A percentile compares a stretch with the other conserved stretches of the same genome.
Evolutionary conservation across 2,113 vertebrate species (phyloP).

Genomic region (Amphilophus citrinellus): DNA sequence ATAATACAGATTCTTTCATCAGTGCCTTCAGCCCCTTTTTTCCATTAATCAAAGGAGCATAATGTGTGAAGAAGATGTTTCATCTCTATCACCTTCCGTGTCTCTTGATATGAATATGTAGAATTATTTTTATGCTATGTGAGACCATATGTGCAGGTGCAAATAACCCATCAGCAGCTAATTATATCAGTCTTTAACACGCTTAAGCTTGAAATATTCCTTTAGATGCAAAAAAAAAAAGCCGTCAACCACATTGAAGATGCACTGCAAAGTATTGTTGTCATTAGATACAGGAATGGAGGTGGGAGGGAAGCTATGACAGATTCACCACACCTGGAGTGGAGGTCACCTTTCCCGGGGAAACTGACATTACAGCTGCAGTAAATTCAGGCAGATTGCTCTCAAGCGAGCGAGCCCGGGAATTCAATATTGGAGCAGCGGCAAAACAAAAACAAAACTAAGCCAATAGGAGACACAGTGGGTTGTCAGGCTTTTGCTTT

Average conservation of each 20-base stretch:
- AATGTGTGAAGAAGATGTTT: neutral
- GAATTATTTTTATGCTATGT: neutral
- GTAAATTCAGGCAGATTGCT: conserved; percentile 71
- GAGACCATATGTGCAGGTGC: neutral
- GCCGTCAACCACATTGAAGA: neutral
- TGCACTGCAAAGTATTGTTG: neutral
- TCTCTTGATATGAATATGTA: neutral
- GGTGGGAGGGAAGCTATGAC: conserved; percentile 29
- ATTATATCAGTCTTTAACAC: conserved; percentile 14
- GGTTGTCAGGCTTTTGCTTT: conserved; percentile 58
- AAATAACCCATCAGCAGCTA: neutral
- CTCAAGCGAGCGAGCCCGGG: conserved; percentile 55
- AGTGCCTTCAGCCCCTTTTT: neutral
- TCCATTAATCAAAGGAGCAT: neutral
- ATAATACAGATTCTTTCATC: neutral
- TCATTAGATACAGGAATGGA: conserved; percentile 32
- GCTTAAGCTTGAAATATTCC: neutral
- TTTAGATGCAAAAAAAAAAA: neutral
- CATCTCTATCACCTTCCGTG: neutral
- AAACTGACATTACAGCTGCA: conserved; percentile 63
- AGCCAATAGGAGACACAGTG: conserved; percentile 65
- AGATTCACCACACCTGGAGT: conserved; percentile 55
- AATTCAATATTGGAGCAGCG: conserved; percentile 56
- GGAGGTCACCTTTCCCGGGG: conserved; percentile 73
- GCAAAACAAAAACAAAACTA: conserved; percentile 72